phyloP scores from a whole-genome alignment of 2,888 invertebrate genomes.

The Cephonodes hylas region DNA sequence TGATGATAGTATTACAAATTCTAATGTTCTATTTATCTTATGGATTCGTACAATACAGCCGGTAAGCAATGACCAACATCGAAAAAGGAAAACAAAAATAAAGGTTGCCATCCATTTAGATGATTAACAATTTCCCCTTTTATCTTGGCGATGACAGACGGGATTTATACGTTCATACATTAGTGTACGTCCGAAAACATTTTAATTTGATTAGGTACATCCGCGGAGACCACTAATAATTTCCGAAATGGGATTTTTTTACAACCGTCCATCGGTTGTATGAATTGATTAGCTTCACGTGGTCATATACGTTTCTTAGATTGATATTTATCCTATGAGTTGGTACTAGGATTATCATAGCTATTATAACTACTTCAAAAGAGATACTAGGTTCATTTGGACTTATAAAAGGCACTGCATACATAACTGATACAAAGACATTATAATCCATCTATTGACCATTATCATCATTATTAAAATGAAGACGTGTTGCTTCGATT shows the following conservation, averaged over 20 bases:
- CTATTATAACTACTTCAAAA: no score
- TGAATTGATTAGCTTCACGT: not conserved
- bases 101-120: conserved; percentile 20
- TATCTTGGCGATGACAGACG: conserved; percentile 1
- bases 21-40: no score
- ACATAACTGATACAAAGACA: no score
- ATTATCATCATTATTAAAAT: no score
- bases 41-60: not conserved
- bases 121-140: conserved; percentile 10
- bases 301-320: not conserved
- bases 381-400: no score
- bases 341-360: no score
- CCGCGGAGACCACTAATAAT: not conserved
- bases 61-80: not conserved
- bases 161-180: not conserved
- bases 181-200: conserved; percentile 6
- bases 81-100: not conserved
- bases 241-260: not conserved
- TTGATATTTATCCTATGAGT: not conserved
- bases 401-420: no score
- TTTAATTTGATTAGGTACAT: conserved; percentile 5
- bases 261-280: not conserved
- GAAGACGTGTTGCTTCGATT: no score
- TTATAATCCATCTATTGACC: no score
- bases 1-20: no score